Base-by-base conservation (phyloP, 2,888 invertebrate species). In the Himalopsyche anomala region DNA sequence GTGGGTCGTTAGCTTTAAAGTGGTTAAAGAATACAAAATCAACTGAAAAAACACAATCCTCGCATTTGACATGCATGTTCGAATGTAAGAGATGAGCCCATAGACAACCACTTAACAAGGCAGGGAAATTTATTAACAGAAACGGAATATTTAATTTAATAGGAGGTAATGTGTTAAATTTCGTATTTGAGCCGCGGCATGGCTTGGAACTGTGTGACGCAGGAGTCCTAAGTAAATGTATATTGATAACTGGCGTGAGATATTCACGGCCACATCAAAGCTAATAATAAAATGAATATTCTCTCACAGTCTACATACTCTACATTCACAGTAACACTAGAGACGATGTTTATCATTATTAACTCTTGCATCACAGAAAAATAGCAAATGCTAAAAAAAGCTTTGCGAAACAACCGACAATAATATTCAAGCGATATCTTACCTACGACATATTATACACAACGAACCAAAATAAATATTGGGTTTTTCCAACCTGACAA, bases 181-280 rank as follows among this genome's bases (percentile, higher is more conserved):
- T 74, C 1, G 28, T 74, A 0, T 19, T 74, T 36, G 28, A 69
- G 69, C 69, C 15, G 74, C 36, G 15, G 74, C 74, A 74, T 74
- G 74, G 36, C 3, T 12, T 62, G 62, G 15, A 62, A 62, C 62
- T n/a, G 19, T 9, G 40, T 85, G 85, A 85, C 85, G 85, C 85
- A 82, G 85, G 55, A 82, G 82, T 55, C 82, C 54, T 45, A 74
- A 74, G 28, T 74, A 74, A 74, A 74, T 74, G 74, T 74, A 36
- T 74, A 74, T 74, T 74, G 74, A 74, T 74, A 74, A 74, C 74
- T 74, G 82, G 82, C 82, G 54, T 45, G 42, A 40, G 62, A 85
- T 51, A 85, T 85, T 85, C 85, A 85, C 85, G 85, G 85, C 85
- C 85, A 82, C 79, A 62, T 62, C 62, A 36, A 74, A 74, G 36